phyloP scores from a whole-genome alignment of 2,797 vertebrate genomes.

The Hirundo rustica region DNA sequence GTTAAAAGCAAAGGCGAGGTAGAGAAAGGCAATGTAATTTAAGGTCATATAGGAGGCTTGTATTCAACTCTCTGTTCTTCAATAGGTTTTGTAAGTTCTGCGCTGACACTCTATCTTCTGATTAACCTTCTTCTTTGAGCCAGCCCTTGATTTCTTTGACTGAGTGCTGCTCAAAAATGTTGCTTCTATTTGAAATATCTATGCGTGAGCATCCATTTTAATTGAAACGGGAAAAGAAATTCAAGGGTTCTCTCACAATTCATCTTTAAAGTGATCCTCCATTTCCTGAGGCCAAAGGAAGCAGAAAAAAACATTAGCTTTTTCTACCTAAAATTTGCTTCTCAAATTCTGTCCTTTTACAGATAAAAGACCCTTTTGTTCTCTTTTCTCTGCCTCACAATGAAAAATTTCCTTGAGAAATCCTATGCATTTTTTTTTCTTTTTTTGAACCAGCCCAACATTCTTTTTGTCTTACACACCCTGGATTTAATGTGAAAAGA shows the following conservation, averaged over 20 bases:
- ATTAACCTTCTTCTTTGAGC: not conserved
- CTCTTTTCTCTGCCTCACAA: slow-evolving; percentile 3
- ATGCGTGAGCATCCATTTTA: not conserved
- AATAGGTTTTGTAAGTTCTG: not conserved
- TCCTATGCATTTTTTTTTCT: not conserved
- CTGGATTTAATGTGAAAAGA: slow-evolving; percentile 28
- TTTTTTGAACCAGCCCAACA: not conserved
- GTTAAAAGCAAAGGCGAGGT: not conserved
- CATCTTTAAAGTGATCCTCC: slow-evolving; percentile 16
- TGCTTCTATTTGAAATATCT: slow-evolving; percentile 18
- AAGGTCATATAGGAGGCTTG: not conserved
- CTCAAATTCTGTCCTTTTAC: slow-evolving; percentile 36
- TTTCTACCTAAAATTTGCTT: slow-evolving; percentile 50
- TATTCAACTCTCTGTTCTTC: not conserved
- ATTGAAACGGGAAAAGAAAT: slow-evolving; percentile 47
- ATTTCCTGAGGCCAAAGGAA: slow-evolving; percentile 57
- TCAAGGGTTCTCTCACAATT: not conserved
- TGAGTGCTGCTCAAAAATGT: not conserved
- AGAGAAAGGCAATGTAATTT: not conserved
- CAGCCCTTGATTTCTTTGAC: slow-evolving; percentile 1
- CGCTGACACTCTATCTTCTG: not conserved
- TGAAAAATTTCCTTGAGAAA: slow-evolving; percentile 48
- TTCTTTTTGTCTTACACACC: slow-evolving; percentile 36
- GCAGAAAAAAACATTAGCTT: slow-evolving; percentile 11
- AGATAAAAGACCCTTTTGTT: slow-evolving; percentile 34